Conservation (phyloP, 2,113 vertebrate species). For the Clinocottus analis region DNA sequence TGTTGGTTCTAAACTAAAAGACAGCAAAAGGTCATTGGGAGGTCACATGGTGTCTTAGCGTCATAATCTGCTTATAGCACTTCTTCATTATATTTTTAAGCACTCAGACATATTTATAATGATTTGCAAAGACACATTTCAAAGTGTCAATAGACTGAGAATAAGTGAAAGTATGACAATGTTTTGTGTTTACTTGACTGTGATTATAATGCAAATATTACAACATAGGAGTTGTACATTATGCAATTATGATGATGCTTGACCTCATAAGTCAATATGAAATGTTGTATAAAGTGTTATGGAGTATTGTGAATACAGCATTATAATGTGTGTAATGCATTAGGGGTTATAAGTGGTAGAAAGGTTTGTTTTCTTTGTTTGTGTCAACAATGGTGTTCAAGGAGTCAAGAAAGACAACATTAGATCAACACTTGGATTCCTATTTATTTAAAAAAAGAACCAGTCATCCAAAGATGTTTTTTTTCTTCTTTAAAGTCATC, state of each 20-base stretch:
- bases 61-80: too few species aligned
- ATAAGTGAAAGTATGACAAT: too few species aligned
- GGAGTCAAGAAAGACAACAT: background rate
- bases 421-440: background rate
- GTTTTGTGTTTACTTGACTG: too few species aligned
- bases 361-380: background rate
- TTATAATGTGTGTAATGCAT: background rate
- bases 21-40: too few species aligned
- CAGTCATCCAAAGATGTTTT: background rate
- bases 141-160: too few species aligned
- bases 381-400: background rate
- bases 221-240: background rate
- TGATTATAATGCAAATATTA: background rate
- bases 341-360: background rate
- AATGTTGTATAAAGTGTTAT: background rate
- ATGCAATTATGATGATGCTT: background rate
- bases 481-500: background rate
- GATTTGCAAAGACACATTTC: too few species aligned
- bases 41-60: too few species aligned
- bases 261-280: background rate
- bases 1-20: too few species aligned
- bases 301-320: background rate
- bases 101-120: too few species aligned
- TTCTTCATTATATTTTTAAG: too few species aligned
- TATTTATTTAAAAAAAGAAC: conserved; percentile 23